Base-by-base conservation (phyloP, 2,113 vertebrate genomes). In the Megalops atlanticus region DNA sequence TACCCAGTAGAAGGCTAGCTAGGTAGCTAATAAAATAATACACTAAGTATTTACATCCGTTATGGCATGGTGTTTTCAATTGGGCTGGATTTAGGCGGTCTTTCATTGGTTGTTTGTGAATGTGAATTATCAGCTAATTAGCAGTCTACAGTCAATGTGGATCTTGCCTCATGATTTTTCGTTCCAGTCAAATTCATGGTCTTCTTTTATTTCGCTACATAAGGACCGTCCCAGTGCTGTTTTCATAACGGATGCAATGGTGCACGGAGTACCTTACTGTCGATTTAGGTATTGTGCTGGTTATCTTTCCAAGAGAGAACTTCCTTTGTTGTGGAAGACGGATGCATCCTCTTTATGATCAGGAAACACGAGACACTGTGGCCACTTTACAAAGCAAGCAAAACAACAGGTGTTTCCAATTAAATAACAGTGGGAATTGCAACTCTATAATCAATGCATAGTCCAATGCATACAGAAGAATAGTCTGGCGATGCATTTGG, bases 231-330 rank as follows among this genome's bases (percentile, higher is more conserved):
- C 21, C n/a, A n/a, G 1, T 64, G n/a, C 35, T 4, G 1, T 33
- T 54, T 11, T 35, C 33, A 41, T 15, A 64, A 78, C 58, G 40
- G 39, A 10, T 54, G 45, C 47, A 76, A 52, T 76, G 75, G 64
- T 15, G 18, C 18, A 69, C 31, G n/a, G 18, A 69, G 14, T 5
- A 4, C 12, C 58, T 3, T 10, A 64, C n/a, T 31, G 58, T 64
- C n/a, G 4, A 11, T 64, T 64, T 64, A n/a, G n/a, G 8, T 31
- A n/a, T n/a, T 31, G 52, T 27, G 58, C n/a, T 15, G 21, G 35
- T 31, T 71, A 21, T 41, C 77, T 47, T 77, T 79, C 68, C 77
- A 64, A 43, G 40, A 41, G 58, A 58, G 64, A 43, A 47, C 64
- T 79, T 79, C 77, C 77, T 70, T 21, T 79, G 40, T 16, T 79